A percentile compares a stretch with the other conserved stretches of the same genome.
Evolutionary conservation across 1,140 invertebrate species (phyloP).

Genomic region (Scaptomyza hsui): DNA sequence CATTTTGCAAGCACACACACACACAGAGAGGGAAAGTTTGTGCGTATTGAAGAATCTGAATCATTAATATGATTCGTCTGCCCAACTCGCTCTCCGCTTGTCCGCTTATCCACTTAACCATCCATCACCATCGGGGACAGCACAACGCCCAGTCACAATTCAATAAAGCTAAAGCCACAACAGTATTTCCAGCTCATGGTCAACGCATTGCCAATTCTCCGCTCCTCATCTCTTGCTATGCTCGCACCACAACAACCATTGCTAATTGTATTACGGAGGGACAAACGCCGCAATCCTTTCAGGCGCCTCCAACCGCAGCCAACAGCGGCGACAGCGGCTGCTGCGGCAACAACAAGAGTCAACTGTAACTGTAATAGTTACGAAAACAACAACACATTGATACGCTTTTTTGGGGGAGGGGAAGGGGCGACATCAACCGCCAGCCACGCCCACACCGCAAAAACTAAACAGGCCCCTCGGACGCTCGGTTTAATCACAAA

Average conservation of each 20-base stretch:
- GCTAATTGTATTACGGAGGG: slow-evolving; percentile 49
- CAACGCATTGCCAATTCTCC: slow-evolving; percentile 1
- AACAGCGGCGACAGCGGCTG: background rate
- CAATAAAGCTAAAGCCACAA: slow-evolving; percentile 47
- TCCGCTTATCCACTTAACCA: slow-evolving; percentile 30
- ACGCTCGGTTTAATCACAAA: slow-evolving; percentile 72
- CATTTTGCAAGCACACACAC: slow-evolving; percentile 22
- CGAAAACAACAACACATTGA: slow-evolving; percentile 20
- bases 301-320: slow-evolving; percentile 40
- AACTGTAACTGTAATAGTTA: slow-evolving; percentile 22
- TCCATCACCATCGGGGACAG: slow-evolving; percentile 23
- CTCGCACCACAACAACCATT: slow-evolving; percentile 27
- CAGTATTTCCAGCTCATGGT: slow-evolving; percentile 27
- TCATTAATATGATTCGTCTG: slow-evolving; percentile 27
- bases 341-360: slow-evolving; percentile 14
- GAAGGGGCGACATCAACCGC: slow-evolving; percentile 14
- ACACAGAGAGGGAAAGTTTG: too few relatives aligned
- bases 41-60: background rate
- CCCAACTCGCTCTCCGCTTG: background rate
- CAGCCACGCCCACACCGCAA: slow-evolving; percentile 39
- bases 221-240: background rate
- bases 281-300: slow-evolving; percentile 43
- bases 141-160: slow-evolving; percentile 30
- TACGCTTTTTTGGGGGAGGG: slow-evolving; percentile 7
- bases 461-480: slow-evolving; percentile 58